Percentiles rank a stretch among this genome's conserved stretches.
phyloP scores from a whole-genome alignment of 2,797 vertebrate genomes.

The Fistularia commersonii region DNA sequence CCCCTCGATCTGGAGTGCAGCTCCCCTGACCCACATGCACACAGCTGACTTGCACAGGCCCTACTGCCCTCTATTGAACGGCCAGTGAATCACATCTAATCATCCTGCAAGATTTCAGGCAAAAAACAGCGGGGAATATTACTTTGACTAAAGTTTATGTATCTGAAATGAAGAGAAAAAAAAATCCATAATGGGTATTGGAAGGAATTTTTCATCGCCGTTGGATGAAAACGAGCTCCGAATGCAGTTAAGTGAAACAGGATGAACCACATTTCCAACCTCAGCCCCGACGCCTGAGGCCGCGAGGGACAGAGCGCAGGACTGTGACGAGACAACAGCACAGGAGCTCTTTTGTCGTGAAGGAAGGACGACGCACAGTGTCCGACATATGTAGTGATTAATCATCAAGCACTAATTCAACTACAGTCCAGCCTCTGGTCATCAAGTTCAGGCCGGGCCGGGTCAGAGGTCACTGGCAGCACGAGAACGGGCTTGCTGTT shows the following conservation, averaged over 20 bases:
- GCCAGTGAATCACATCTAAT: conserved; percentile 4
- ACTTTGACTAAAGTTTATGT: conserved; percentile 3
- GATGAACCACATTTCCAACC: conserved; percentile 58
- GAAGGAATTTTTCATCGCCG: conserved; percentile 21
- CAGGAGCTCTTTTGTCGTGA: conserved; percentile 22
- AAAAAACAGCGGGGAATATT: conserved; percentile 22
- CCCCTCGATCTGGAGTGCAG: conserved; percentile 38
- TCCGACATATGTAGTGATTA: conserved; percentile 14
- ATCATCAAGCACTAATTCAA: conserved; percentile 11
- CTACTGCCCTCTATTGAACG: conserved; percentile 55
- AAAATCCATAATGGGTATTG: conserved; percentile 15
- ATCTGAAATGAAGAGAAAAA: conserved; percentile 23
- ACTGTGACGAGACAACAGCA: conserved; percentile 30
- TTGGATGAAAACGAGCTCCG: conserved; percentile 16
- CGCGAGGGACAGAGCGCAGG: conserved; percentile 10
- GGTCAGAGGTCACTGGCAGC: conserved; percentile 5
- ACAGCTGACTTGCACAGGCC: conserved; percentile 13
- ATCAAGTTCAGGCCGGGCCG: not conserved
- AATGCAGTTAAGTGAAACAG: conserved; percentile 37
- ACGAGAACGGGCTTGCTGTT: conserved; percentile 8
- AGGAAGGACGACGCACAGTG: no score
- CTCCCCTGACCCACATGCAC: conserved; percentile 62
- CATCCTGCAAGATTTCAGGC: conserved; percentile 14
- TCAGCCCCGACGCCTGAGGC: conserved; percentile 14
- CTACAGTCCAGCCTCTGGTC: conserved; percentile 1